phyloP scores from a whole-genome alignment of 2,113 vertebrate species.

The Mastomys natalensis region DNA sequence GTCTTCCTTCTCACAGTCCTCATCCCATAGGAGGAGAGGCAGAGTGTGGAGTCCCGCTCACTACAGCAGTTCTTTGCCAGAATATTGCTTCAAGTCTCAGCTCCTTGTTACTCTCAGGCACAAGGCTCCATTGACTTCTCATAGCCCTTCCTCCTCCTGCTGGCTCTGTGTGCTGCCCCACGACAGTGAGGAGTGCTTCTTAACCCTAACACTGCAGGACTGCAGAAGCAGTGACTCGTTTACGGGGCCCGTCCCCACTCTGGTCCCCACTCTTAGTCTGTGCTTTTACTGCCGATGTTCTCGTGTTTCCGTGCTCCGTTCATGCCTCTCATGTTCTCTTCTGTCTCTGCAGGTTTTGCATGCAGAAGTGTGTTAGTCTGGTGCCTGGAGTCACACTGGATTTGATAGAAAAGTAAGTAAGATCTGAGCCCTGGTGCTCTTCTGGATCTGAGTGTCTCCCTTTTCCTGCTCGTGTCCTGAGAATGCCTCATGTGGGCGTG shows the following conservation, averaged over 20 bases:
- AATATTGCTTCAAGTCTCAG: background rate
- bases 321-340: slow-evolving; percentile 56
- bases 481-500: accelerated
- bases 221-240: background rate
- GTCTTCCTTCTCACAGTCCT: too few relatives aligned
- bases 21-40: background rate
- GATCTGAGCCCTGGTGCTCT: background rate
- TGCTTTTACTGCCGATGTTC: background rate
- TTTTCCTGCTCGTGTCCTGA: background rate
- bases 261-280: accelerated
- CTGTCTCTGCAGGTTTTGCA: slow-evolving; percentile 94
- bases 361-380: slow-evolving; percentile 98
- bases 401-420: slow-evolving; percentile 98
- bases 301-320: slow-evolving; percentile 17
- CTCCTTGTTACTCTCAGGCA: background rate
- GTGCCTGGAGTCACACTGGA: slow-evolving; percentile 99
- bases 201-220: background rate
- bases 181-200: background rate
- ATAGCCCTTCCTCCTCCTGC: background rate
- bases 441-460: background rate
- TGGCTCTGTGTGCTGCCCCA: background rate
- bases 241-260: background rate
- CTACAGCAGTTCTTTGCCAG: too few relatives aligned
- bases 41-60: background rate
- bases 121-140: background rate